phyloP scores from a whole-genome alignment of 2,888 invertebrate species.

The Seladonia tumulorum region DNA sequence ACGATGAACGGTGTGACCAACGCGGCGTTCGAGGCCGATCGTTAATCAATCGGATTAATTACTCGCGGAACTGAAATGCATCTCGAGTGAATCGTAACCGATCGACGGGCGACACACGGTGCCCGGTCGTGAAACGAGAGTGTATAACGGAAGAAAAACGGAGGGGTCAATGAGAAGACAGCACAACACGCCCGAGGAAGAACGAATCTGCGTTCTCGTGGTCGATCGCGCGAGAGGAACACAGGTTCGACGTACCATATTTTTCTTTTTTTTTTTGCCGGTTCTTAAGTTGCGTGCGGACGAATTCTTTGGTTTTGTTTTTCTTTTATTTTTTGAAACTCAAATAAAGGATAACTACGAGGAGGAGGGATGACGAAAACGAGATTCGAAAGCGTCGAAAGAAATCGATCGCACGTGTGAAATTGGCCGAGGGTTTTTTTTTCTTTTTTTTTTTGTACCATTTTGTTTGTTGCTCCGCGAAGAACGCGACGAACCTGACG shows the following conservation, averaged over 20 bases:
- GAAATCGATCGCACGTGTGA: background rate
- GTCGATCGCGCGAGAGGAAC: background rate
- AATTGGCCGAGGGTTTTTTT: background rate
- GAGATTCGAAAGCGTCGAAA: background rate
- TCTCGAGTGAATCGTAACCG: background rate
- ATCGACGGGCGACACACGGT: background rate
- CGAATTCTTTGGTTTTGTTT: background rate
- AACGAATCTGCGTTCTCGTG: background rate
- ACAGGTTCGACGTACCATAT: constrained; percentile 11
- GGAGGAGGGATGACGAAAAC: background rate
- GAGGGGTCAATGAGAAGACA: background rate
- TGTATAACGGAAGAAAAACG: background rate
- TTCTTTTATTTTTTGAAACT: background rate
- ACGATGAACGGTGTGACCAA: constrained; percentile 81
- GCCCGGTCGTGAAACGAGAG: background rate
- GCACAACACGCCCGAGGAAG: background rate
- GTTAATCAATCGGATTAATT: constrained; percentile 56
- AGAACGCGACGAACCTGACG: background rate
- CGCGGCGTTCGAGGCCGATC: constrained; percentile 83
- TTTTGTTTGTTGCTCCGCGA: background rate
- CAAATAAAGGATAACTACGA: constrained; percentile 27
- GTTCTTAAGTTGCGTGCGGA: background rate
- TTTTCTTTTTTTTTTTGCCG: no score
- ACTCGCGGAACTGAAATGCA: constrained; percentile 40
- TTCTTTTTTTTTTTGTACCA: background rate